phyloP scores from a whole-genome alignment of 2,797 vertebrate genomes.

The Synaphobranchus kaupii region DNA sequence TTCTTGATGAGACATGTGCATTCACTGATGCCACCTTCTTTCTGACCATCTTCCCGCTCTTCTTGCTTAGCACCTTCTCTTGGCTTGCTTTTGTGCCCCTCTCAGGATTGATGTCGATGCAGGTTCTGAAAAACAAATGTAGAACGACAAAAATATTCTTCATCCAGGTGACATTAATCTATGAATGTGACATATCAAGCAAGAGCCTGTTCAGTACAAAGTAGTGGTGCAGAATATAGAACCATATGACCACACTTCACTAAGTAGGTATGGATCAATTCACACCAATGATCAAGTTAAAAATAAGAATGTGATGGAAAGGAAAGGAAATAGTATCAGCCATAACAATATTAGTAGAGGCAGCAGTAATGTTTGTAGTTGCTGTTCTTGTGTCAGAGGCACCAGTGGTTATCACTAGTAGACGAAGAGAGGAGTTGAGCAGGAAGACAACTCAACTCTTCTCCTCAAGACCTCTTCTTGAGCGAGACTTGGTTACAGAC shows the following conservation, averaged over 20 bases:
- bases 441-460: too few relatives aligned
- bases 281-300: slow-evolving; percentile 17
- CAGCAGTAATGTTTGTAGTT: slow-evolving; percentile 10
- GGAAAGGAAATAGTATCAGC: slow-evolving; percentile 13
- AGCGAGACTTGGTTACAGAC: too few relatives aligned
- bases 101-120: neutral
- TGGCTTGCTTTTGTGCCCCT: slow-evolving; percentile 4
- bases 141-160: neutral
- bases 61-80: neutral
- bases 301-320: slow-evolving; percentile 16
- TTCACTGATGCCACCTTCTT: neutral
- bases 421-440: too few relatives aligned
- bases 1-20: neutral
- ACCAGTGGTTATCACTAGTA: too few relatives aligned
- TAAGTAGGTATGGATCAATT: slow-evolving; percentile 1
- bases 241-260: neutral
- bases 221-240: neutral
- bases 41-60: neutral
- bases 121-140: slow-evolving; percentile 1
- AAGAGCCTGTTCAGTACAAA: slow-evolving; percentile 19
- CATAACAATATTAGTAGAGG: slow-evolving; percentile 18
- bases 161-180: slow-evolving; percentile 8
- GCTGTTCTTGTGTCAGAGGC: slow-evolving; percentile 12
- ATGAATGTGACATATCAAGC: slow-evolving; percentile 16
- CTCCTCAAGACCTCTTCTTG: too few relatives aligned